Evolutionary conservation across 2,113 vertebrate species (phyloP).

Genomic region (Chauna torquata): DNA sequence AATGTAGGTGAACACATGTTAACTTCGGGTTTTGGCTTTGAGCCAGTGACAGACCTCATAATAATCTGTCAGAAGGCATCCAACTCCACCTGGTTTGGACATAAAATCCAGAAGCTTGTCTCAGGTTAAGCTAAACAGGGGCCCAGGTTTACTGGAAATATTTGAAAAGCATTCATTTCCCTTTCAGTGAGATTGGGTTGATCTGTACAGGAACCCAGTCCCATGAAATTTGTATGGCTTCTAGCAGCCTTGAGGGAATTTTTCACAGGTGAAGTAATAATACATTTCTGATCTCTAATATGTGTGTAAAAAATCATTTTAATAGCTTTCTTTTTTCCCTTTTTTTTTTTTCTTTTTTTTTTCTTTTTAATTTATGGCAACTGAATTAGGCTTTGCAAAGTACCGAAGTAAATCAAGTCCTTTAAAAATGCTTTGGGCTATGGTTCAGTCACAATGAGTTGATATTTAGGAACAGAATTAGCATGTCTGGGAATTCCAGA

Average conservation of each 20-base stretch:
- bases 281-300: background rate
- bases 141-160: background rate
- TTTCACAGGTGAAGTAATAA: background rate
- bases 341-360: fast-evolving
- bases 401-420: background rate
- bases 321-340: background rate
- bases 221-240: background rate
- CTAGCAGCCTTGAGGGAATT: background rate
- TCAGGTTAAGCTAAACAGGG: background rate
- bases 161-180: background rate
- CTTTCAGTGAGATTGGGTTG: background rate
- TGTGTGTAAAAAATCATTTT: background rate
- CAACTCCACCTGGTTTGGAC: background rate
- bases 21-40: background rate
- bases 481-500: background rate
- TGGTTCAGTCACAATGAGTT: background rate
- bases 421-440: background rate
- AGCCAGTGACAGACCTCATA: background rate
- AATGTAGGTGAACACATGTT: background rate
- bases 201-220: background rate
- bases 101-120: background rate
- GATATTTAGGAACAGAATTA: background rate
- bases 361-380: background rate
- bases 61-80: background rate
- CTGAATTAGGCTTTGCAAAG: background rate